Base-by-base conservation (phyloP, 2,113 vertebrate genomes). In the Xenus cinereus region DNA sequence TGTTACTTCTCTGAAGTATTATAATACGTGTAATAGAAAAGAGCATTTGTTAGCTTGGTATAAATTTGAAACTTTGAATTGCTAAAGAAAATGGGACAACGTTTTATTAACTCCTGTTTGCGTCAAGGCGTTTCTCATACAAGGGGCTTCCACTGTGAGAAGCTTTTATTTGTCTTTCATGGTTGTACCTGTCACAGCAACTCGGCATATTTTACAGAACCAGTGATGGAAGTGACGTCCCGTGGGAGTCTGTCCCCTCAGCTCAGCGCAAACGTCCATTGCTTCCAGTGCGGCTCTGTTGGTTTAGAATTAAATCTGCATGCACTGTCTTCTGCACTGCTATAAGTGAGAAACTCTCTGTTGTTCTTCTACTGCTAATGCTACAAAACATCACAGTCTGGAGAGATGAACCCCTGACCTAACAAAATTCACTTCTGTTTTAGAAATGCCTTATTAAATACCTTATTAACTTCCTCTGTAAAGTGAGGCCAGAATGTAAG, bases 291-390 rank as follows among this genome's bases (percentile, higher is more conserved):
- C 37, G 59, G 7, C 54, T 41, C 10, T n/a, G 11, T 63, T 67
- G 18, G 4, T 83, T 77, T 20, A 57, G 71, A 93, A 84, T 87
- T 37, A 66, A 91, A 45, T 60, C 50, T 13, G 1, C 11, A 0
- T 3, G 7, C 22, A 4, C 4, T 7, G 32, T 50, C 30, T 76
- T 39, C 81, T 45, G 46, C 21, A 9, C 46, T 41, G 64, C 28
- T 13, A 5, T 39, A 14, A 64, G 14, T 0, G 1, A 62, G 53
- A 33, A 72, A 16, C 18, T 24, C 0, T 12, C 7, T 6, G 23
- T 71, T 54, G 35, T 56, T 8, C 8, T 22, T 22, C 43, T 82
- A 11, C 41, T 62, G 46, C 46, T 24, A 27, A 2, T 22, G 37
- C 35, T 71, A 1, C 18, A 4, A 33, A 81, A n/a, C 35, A 19